phyloP scores from a whole-genome alignment of 2,888 invertebrate species.

The Dinocampus coccinellae region DNA sequence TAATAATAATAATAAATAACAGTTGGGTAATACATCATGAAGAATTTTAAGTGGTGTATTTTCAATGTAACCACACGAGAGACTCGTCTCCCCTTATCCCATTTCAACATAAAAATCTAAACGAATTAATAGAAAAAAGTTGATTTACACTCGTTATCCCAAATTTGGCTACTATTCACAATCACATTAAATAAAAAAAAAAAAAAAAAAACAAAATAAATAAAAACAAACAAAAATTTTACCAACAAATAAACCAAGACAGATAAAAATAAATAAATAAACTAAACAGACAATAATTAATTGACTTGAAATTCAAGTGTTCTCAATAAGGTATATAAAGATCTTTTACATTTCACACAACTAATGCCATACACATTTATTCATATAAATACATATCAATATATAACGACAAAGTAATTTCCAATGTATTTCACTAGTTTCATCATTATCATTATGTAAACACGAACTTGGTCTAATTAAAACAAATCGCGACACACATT shows the following conservation, averaged over 20 bases:
- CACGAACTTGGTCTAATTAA: conserved; percentile 63
- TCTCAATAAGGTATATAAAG: background rate
- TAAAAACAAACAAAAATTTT: no score
- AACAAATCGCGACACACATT: conserved; percentile 52
- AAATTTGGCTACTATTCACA: background rate
- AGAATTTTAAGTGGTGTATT: conserved; percentile 12
- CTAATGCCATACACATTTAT: background rate
- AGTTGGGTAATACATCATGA: background rate
- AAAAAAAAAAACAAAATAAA: background rate
- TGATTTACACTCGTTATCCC: conserved; percentile 6
- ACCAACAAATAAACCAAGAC: no score
- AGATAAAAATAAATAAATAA: background rate
- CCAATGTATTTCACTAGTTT: background rate
- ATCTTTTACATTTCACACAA: background rate
- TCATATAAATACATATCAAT: background rate
- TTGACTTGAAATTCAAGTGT: background rate
- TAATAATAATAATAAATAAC: no score
- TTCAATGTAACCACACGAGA: conserved; percentile 14
- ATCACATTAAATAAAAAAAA: background rate
- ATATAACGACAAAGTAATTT: background rate
- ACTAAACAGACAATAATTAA: background rate
- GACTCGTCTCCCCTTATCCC: background rate
- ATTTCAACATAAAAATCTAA: background rate
- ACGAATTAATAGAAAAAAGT: conserved; percentile 28
- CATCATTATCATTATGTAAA: conserved; percentile 43